Percentiles rank a stretch among this genome's conserved stretches.
Evolutionary conservation across 2,888 invertebrate species (phyloP).

Genomic region (Pandemis corylana): DNA sequence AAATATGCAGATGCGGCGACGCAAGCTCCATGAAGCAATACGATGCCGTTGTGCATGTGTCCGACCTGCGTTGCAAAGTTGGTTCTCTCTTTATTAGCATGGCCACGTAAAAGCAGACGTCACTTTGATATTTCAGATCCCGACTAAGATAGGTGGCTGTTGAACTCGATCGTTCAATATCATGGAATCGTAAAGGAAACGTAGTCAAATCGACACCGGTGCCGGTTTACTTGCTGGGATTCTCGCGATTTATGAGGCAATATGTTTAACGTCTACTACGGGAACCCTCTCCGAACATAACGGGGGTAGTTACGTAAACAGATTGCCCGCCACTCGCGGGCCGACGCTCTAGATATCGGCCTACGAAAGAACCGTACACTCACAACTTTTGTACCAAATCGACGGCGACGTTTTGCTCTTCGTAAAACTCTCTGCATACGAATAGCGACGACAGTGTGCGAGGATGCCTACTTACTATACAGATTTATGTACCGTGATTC

Average conservation of each 20-base stretch:
- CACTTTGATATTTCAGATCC: slow-evolving; percentile 17
- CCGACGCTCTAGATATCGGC: slow-evolving; percentile 69
- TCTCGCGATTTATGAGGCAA: slow-evolving; percentile 84
- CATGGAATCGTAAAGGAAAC: slow-evolving; percentile 79
- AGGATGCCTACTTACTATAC: slow-evolving; percentile 48
- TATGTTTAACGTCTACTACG: slow-evolving; percentile 84
- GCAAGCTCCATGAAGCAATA: not conserved
- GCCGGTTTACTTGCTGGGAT: slow-evolving; percentile 78
- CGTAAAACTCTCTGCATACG: slow-evolving; percentile 58
- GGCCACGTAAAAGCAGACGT: not conserved
- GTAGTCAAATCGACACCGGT: slow-evolving; percentile 82
- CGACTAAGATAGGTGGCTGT: slow-evolving; percentile 22
- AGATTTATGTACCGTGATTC: slow-evolving; percentile 39
- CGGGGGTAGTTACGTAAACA: slow-evolving; percentile 84
- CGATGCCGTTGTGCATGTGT: not conserved
- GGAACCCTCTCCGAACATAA: slow-evolving; percentile 82
- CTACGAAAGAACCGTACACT: slow-evolving; percentile 71
- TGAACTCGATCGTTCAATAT: slow-evolving; percentile 68
- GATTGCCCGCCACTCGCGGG: slow-evolving; percentile 80
- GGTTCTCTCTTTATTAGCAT: slow-evolving; percentile 3
- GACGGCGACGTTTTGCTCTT: slow-evolving; percentile 59
- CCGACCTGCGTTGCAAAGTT: not conserved
- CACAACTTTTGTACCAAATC: slow-evolving; percentile 68
- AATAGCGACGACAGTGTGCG: slow-evolving; percentile 53
- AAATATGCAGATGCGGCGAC: not conserved